These are phyloP conservation scores for Apamea monoglypha DNA, from an alignment of 2,888 invertebrate species.

Conservation along the genomic window DNA sequence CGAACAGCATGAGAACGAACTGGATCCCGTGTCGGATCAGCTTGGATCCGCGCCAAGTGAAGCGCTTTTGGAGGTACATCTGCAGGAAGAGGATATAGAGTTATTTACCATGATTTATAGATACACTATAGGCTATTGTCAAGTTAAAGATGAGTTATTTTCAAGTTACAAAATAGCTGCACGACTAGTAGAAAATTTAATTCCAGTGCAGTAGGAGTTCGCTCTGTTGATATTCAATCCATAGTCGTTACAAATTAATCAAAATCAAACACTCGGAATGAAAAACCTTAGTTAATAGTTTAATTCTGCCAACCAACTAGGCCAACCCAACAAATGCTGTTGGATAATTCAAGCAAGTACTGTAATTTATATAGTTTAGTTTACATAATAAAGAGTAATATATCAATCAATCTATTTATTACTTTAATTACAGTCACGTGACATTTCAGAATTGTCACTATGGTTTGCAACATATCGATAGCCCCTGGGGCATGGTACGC, in stretches of 20 bases:
- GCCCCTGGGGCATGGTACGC: slow-evolving; percentile 3
- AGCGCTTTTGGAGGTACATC: slow-evolving; percentile 96
- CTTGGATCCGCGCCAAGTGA: slow-evolving; percentile 95
- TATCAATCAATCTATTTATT: no score
- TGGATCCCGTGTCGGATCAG: slow-evolving; percentile 96
- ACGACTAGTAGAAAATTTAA: background rate
- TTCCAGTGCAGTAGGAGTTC: background rate
- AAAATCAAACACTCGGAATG: no score
- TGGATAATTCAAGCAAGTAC: no score
- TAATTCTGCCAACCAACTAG: no score
- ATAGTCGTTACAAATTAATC: no score
- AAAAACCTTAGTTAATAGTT: no score
- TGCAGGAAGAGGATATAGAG: slow-evolving; percentile 76
- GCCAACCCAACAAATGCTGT: no score
- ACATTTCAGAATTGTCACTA: slow-evolving; percentile 4
- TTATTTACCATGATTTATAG: background rate
- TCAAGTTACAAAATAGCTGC: background rate
- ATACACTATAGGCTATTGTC: background rate
- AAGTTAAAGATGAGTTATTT: background rate
- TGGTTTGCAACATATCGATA: background rate
- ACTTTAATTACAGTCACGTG: background rate
- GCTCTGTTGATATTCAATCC: background rate
- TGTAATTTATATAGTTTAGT: no score
- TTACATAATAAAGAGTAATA: no score
- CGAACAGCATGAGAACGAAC: slow-evolving; percentile 93